These are phyloP conservation scores for Coranthus polyacanthus DNA, from an alignment of 2,797 vertebrate species.

Conservation along the genomic window DNA sequence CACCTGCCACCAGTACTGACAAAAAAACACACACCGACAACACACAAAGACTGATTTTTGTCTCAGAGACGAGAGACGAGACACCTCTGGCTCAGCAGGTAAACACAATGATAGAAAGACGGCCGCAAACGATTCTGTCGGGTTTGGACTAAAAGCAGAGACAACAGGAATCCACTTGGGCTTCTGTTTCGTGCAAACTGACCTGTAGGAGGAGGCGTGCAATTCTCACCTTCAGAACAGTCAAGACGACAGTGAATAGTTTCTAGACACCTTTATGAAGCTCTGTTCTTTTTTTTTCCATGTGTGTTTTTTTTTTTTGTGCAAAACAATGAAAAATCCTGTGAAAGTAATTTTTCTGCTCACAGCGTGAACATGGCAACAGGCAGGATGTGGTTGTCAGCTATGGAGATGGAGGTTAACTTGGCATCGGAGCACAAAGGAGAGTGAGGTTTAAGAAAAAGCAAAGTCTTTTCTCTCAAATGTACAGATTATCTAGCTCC, in stretches of 20 bases:
- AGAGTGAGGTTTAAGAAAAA: slow-evolving; percentile 12
- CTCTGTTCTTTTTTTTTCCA: background rate
- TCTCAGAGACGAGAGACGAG: slow-evolving; percentile 24
- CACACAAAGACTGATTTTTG: background rate
- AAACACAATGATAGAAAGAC: slow-evolving; percentile 7
- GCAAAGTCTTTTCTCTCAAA: background rate
- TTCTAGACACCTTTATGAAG: too few species aligned
- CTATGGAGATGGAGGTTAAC: slow-evolving; percentile 33
- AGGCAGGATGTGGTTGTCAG: slow-evolving; percentile 60
- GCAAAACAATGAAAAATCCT: slow-evolving; percentile 27
- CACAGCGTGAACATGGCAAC: slow-evolving; percentile 32
- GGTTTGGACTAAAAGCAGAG: background rate
- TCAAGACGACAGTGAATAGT: too few species aligned
- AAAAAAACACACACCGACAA: background rate
- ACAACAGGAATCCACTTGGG: background rate
- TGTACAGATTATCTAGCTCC: slow-evolving; percentile 22
- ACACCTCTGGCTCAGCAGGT: slow-evolving; percentile 37
- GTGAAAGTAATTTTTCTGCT: slow-evolving; percentile 35
- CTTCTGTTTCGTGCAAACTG: slow-evolving; percentile 3
- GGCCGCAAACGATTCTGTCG: too few species aligned
- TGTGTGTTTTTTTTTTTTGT: background rate
- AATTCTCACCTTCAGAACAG: slow-evolving; percentile 49
- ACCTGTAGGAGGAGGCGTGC: slow-evolving; percentile 31
- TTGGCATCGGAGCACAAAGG: slow-evolving; percentile 1
- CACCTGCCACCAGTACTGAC: slow-evolving; percentile 9